Base-by-base conservation (phyloP, 30 jellyfish, hydroid and myxozoan species). In the Kudoa iwatai region DNA sequence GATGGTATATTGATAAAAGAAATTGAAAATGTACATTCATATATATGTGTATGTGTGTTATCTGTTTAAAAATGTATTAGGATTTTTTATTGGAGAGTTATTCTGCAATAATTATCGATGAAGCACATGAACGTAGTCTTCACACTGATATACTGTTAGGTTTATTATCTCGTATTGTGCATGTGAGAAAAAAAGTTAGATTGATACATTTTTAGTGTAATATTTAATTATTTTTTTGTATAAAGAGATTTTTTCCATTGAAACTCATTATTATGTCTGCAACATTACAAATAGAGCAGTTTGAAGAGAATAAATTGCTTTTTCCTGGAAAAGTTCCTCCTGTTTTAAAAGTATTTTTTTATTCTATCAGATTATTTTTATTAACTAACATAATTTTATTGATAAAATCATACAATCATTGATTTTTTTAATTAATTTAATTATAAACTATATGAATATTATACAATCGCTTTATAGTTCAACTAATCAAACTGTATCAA, bases 51-150 rank as follows among this genome's bases (percentile, higher is more conserved):
- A n/a, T n/a, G n/a, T n/a, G n/a, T n/a, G n/a, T n/a, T n/a, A n/a
- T n/a, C n/a, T n/a, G n/a, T n/a, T n/a, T n/a, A n/a, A n/a, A n/a
- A n/a, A n/a, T n/a, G n/a, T 50, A 44, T 23, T 58, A 77, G 96
- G 96, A 77, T 49, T 77, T 77, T 35, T 21, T 64, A 42, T 33
- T 77, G 42, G 43, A 38, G 28, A 64, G 62, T 34, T 77, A 63
- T 49, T 77, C 89, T 12, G 88, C 46, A 15, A 30, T 77, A 24
- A 63, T 77, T 17, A 77, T 77, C 24, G 96, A 77, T 38, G 96
- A 77, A 50, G 96, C 96, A n/a, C 96, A 77, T 47, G 96, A 77
- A 30, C 30, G 96, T 39, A 77, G 96, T 53, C 88, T 77, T 24
- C 64, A 54, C 49, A 77, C 96, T 24, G 96, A 77, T 43, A 77